Conservation (phyloP, 92 coral and sea anemone species). For the Heteractis magnifica region DNA sequence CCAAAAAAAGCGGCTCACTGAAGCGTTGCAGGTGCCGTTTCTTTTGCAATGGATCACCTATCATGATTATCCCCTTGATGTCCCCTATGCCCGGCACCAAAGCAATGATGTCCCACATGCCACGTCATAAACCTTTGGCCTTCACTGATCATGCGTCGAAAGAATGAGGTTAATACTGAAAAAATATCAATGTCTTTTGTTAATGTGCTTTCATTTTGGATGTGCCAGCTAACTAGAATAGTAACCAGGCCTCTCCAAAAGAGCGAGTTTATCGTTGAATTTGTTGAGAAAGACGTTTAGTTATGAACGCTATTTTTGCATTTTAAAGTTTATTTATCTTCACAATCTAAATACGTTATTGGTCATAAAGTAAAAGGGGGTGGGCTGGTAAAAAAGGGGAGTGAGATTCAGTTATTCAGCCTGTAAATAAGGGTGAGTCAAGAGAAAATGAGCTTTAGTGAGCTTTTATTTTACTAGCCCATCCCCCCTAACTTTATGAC, state of each 20-base stretch:
- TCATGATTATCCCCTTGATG: constrained; percentile 34
- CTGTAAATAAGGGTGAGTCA: too few species aligned
- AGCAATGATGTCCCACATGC: not conserved
- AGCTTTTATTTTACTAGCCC: too few species aligned
- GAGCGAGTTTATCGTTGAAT: not conserved
- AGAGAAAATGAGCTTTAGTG: too few species aligned
- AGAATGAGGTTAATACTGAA: not conserved
- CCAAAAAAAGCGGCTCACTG: constrained; percentile 23
- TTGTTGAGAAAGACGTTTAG: too few species aligned
- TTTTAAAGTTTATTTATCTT: too few species aligned
- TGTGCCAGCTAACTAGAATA: not conserved
- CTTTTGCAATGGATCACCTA: constrained; percentile 16
- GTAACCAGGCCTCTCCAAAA: not conserved
- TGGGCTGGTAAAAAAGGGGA: too few species aligned
- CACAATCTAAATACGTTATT: too few species aligned
- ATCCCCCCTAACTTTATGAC: too few species aligned
- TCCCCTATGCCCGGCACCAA: constrained; percentile 15
- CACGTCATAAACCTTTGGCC: constrained; percentile 18
- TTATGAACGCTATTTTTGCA: too few species aligned
- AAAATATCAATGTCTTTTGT: not conserved
- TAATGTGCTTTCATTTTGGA: not conserved
- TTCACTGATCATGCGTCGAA: constrained; percentile 7
- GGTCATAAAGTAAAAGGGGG: too few species aligned
- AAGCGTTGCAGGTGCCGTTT: constrained; percentile 38
- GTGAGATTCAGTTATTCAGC: too few species aligned